Evolutionary conservation across 2,113 vertebrate species (phyloP).

Genomic region (Vulpes ferrilata): DNA sequence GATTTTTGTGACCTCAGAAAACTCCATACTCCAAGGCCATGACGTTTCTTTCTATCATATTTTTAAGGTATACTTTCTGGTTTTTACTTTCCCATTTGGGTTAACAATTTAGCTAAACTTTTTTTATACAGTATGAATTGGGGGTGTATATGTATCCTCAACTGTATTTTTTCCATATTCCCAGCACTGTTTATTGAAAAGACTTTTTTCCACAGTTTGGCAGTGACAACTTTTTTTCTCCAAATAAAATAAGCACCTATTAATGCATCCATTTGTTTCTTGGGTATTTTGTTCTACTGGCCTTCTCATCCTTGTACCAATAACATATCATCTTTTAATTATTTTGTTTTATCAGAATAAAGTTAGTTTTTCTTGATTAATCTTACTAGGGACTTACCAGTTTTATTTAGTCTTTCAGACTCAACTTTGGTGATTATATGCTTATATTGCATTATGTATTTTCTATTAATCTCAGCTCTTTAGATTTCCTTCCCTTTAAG

Average conservation of each 20-base stretch:
- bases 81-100: background rate
- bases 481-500: background rate
- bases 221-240: background rate
- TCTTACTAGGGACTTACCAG: background rate
- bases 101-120: slow-evolving; percentile 33
- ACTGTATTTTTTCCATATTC: background rate
- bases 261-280: background rate
- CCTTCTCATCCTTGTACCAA: background rate
- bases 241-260: background rate
- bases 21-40: background rate
- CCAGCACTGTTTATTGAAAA: background rate
- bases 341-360: background rate
- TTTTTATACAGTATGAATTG: background rate
- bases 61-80: background rate
- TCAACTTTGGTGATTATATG: background rate
- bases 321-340: background rate
- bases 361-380: background rate
- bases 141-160: background rate
- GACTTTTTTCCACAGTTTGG: background rate
- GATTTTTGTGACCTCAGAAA: background rate
- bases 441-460: background rate
- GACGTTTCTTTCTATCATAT: background rate
- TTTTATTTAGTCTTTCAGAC: background rate
- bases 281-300: background rate
- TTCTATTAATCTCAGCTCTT: slow-evolving; percentile 43